Evolutionary conservation across 1,140 invertebrate genomes (phyloP).

Genomic region (Diuraphis noxia): DNA sequence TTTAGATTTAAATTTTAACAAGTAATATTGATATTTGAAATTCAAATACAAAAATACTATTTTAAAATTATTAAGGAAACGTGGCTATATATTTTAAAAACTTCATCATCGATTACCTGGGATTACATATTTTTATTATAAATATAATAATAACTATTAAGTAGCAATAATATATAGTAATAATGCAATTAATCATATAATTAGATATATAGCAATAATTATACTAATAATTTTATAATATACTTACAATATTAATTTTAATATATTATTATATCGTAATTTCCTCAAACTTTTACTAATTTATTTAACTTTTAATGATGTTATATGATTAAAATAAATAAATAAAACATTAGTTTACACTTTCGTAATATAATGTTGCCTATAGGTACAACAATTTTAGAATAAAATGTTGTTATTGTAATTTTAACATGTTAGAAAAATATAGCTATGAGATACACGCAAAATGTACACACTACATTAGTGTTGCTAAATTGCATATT

Average conservation of each 20-base stretch:
- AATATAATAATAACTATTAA: too few relatives aligned
- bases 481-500: not conserved
- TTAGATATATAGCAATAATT: too few relatives aligned
- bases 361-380: too few relatives aligned
- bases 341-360: too few relatives aligned
- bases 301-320: too few relatives aligned
- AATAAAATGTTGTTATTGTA: not conserved
- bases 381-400: not conserved
- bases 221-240: too few relatives aligned
- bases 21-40: not conserved
- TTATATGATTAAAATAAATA: too few relatives aligned
- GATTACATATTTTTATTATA: not conserved
- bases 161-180: too few relatives aligned
- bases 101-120: not conserved
- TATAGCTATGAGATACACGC: not conserved
- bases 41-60: not conserved
- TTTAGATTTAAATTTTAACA: not conserved
- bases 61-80: not conserved
- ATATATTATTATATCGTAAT: too few relatives aligned
- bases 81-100: not conserved
- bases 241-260: too few relatives aligned
- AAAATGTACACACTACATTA: not conserved
- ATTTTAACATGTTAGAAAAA: not conserved
- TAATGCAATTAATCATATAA: too few relatives aligned
- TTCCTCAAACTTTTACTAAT: too few relatives aligned